These are phyloP conservation scores for Manduca sexta DNA, from an alignment of 1,140 invertebrate genomes.

Conservation along the genomic window DNA sequence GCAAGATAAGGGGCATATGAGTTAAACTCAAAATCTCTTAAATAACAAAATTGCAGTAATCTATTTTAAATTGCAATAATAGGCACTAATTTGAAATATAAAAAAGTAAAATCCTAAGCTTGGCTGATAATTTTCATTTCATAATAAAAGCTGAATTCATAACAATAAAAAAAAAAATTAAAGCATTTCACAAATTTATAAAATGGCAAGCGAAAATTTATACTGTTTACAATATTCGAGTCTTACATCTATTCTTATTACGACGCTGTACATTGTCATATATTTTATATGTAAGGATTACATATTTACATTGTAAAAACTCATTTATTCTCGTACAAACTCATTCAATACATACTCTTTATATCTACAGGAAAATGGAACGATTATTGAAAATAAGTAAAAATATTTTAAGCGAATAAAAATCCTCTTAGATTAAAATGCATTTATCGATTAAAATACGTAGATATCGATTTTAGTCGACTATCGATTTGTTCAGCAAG, in stretches of 20 bases:
- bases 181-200: conserved; percentile 15
- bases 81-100: conserved; percentile 1
- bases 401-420: no score
- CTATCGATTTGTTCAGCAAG: no score
- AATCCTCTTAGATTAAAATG: no score
- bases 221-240: conserved; percentile 29
- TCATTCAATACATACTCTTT: neutral
- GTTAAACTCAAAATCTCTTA: conserved; percentile 60
- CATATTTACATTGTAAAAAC: conserved; percentile 37
- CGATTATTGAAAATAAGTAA: no score
- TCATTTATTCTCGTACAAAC: conserved; percentile 27
- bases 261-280: conserved; percentile 28
- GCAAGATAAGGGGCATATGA: conserved; percentile 58
- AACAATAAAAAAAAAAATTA: conserved; percentile 21
- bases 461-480: no score
- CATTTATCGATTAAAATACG: no score
- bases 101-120: neutral
- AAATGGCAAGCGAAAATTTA: conserved; percentile 34
- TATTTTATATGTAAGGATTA: conserved; percentile 22
- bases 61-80: neutral
- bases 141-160: conserved; percentile 9
- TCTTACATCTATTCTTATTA: conserved; percentile 13
- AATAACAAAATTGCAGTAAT: conserved; percentile 9
- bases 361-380: no score
- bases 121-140: neutral